Conservation (phyloP, 2,797 vertebrate species). For the Sternotherus odoratus region DNA sequence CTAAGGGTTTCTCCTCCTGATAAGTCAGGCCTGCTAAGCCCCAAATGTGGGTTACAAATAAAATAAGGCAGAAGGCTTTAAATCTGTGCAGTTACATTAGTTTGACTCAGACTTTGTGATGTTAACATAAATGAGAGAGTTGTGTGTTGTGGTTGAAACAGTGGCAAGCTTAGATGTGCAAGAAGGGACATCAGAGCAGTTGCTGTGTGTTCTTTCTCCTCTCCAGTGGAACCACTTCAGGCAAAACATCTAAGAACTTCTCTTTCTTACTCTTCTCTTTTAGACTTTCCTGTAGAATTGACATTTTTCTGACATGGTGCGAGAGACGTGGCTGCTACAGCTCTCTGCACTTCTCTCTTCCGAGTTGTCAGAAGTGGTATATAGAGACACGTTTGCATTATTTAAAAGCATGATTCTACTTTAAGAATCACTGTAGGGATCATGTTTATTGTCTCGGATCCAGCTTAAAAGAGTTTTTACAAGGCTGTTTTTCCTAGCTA, state of each 20-base stretch:
- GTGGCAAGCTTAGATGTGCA: neutral
- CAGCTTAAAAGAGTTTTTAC: neutral
- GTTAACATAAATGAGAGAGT: neutral
- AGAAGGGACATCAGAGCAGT: neutral
- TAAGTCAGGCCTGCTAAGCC: neutral
- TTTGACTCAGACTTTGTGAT: neutral
- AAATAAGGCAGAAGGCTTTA: neutral
- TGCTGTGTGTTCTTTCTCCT: neutral
- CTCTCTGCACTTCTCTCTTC: neutral
- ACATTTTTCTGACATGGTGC: neutral
- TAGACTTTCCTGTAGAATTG: neutral
- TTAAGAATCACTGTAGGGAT: neutral
- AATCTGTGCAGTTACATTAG: neutral
- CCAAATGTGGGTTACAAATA: neutral
- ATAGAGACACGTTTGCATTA: neutral
- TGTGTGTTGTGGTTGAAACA: neutral
- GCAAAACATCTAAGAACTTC: neutral
- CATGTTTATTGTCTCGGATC: neutral
- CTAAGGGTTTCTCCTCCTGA: neutral
- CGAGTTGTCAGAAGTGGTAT: neutral
- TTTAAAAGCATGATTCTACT: neutral
- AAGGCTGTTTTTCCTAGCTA: neutral
- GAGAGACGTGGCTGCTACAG: neutral
- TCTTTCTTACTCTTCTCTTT: neutral
- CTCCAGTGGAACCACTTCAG: neutral